These are phyloP conservation scores for Acyrthosiphon pisum DNA, from an alignment of 1,140 invertebrate genomes.

Conservation along the genomic window DNA sequence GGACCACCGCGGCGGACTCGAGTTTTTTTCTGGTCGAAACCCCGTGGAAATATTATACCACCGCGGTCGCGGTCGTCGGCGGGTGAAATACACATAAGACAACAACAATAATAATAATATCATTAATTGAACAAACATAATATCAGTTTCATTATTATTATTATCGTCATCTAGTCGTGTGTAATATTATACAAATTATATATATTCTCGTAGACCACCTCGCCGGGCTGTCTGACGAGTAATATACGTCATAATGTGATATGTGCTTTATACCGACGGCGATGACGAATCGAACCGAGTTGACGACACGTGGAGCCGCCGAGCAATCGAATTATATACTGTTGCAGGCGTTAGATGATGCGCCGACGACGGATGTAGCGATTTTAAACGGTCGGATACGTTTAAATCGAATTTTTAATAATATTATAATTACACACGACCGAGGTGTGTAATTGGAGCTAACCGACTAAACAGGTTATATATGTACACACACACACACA, in stretches of 20 bases:
- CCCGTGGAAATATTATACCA: neutral
- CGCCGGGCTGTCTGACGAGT: neutral
- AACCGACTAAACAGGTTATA: conserved; percentile 4
- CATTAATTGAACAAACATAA: conserved; percentile 52
- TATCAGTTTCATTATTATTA: neutral
- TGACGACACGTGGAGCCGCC: neutral
- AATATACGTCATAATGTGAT: neutral
- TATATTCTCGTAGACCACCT: neutral
- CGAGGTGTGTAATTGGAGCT: conserved; percentile 13
- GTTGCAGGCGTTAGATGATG: neutral
- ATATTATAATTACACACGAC: neutral
- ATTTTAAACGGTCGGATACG: conserved; percentile 36
- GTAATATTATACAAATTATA: neutral
- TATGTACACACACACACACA: neutral
- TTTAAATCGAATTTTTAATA: conserved; percentile 22
- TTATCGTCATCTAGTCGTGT: neutral
- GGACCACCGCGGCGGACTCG: conserved; percentile 30
- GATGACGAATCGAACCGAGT: neutral
- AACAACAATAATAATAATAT: neutral
- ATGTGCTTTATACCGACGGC: neutral
- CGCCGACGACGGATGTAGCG: conserved; percentile 23
- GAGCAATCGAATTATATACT: neutral
- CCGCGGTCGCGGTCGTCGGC: neutral
- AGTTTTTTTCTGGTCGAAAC: conserved; percentile 21
- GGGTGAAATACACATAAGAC: neutral